Evolutionary conservation across 2,113 vertebrate genomes (phyloP).

Genomic region (Ptyas mucosa): DNA sequence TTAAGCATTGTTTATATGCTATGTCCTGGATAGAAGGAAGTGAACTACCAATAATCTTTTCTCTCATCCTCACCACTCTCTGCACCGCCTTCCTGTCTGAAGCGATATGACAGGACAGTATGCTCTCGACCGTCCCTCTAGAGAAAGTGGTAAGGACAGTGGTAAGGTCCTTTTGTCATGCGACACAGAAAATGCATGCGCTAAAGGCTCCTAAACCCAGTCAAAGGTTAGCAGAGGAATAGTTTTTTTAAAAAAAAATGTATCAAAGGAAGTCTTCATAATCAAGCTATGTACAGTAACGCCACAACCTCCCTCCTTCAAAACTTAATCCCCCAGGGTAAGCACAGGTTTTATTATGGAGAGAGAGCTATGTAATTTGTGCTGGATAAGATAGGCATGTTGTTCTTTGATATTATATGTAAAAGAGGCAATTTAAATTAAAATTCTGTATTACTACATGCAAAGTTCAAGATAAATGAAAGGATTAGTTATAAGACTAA

Average conservation of each 20-base stretch:
- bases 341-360: background rate
- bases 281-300: background rate
- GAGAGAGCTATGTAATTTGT: conserved; percentile 35
- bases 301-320: background rate
- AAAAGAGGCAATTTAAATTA: conserved; percentile 40
- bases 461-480: conserved; percentile 56
- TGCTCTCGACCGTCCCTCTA: accelerated
- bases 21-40: background rate
- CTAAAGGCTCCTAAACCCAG: background rate
- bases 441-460: conserved; percentile 36
- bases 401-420: conserved; percentile 27
- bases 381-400: background rate
- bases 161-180: background rate
- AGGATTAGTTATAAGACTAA: conserved; percentile 48
- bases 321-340: conserved; percentile 20
- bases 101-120: background rate
- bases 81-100: background rate
- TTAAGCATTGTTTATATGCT: background rate
- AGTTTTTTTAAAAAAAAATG: background rate
- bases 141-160: background rate
- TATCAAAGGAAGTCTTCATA: conserved; percentile 6
- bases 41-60: background rate
- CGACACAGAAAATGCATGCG: background rate
- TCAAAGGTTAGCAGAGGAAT: background rate
- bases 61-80: background rate